Evolutionary conservation across 23 tunicate genomes (phyloP).

Genomic region (Ciona savignyi): DNA sequence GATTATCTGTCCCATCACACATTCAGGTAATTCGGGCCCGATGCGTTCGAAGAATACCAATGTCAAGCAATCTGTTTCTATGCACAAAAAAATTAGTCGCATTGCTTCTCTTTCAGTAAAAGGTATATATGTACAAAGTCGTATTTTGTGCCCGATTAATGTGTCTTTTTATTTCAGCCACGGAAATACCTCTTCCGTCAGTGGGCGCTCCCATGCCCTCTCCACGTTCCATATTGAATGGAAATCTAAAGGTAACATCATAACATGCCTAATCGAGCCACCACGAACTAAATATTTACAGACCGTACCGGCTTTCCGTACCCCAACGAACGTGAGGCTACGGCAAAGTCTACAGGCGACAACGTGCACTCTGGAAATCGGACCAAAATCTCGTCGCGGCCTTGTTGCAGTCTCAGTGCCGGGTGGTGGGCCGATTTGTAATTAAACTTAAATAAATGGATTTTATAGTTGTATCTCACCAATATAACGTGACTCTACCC

Average conservation of each 20-base stretch:
- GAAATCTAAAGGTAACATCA: slow-evolving; percentile 6
- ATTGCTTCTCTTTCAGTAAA: slow-evolving; percentile 53
- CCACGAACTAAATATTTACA: too few species aligned
- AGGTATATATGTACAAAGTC: slow-evolving; percentile 13
- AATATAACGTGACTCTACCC: too few species aligned
- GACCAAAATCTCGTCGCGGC: slow-evolving; percentile 82
- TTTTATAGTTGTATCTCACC: too few species aligned
- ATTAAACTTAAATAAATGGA: too few species aligned
- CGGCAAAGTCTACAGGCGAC: slow-evolving; percentile 81
- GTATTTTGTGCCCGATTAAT: neutral
- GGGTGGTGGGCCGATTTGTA: neutral
- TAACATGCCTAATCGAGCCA: too few species aligned
- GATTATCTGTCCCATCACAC: neutral
- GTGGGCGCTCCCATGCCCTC: slow-evolving; percentile 16
- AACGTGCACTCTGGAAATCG: slow-evolving; percentile 86
- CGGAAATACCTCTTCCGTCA: slow-evolving; percentile 41
- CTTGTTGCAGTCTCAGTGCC: slow-evolving; percentile 40
- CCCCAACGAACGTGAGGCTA: slow-evolving; percentile 62
- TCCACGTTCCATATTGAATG: neutral
- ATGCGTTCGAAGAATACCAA: neutral
- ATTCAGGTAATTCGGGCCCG: neutral
- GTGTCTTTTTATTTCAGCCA: too few species aligned
- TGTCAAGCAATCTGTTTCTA: neutral
- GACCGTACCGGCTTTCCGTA: slow-evolving; percentile 5
- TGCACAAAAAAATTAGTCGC: slow-evolving; percentile 31